Evolutionary conservation across 23 tunicate species (phyloP).

Genomic region (Pegea sp.): DNA sequence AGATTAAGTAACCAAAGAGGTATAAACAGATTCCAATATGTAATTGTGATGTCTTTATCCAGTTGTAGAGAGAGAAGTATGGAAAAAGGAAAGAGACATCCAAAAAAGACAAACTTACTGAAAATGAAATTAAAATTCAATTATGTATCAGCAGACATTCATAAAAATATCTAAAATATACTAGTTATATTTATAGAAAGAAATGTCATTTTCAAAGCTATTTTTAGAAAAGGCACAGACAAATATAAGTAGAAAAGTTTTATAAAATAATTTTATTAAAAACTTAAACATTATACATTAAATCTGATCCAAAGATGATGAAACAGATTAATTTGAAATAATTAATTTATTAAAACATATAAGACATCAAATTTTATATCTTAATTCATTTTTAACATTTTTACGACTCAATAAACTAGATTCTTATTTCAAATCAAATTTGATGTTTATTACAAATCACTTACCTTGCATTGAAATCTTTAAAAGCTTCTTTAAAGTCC

Average conservation of each 20-base stretch:
- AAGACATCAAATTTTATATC: too few relatives aligned
- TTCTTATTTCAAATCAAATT: too few relatives aligned
- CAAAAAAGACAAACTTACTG: conserved; percentile 70
- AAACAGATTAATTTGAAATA: neutral
- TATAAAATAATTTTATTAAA: neutral
- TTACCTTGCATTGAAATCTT: conserved; percentile 51
- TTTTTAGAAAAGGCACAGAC: too few relatives aligned
- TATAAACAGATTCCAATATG: conserved; percentile 42
- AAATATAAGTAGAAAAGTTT: neutral
- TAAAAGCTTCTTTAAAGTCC: conserved; percentile 37
- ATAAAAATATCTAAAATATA: too few relatives aligned
- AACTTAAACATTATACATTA: neutral
- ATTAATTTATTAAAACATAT: too few relatives aligned
- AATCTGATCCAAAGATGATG: neutral
- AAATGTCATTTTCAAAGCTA: too few relatives aligned
- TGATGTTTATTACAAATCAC: neutral
- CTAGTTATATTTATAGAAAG: too few relatives aligned
- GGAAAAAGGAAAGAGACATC: conserved; percentile 63
- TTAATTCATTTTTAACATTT: too few relatives aligned
- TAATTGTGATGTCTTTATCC: conserved; percentile 38
- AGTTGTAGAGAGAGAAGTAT: conserved; percentile 41
- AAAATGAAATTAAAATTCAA: conserved; percentile 5
- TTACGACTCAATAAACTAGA: too few relatives aligned
- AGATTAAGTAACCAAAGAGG: conserved; percentile 66
- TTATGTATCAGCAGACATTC: neutral